phyloP scores from a whole-genome alignment of 2,888 invertebrate genomes.

The Phasia obesa region DNA sequence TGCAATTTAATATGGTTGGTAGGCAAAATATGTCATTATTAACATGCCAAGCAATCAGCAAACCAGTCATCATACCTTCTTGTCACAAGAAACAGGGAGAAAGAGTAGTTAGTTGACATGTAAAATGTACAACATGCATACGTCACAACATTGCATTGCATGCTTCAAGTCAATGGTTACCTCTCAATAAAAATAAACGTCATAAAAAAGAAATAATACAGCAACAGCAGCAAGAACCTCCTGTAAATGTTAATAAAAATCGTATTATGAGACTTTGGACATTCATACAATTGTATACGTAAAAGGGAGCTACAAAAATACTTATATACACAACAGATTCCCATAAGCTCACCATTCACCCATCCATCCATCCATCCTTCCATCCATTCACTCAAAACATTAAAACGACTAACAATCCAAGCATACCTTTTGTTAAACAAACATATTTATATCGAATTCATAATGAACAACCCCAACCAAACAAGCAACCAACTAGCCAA shows the following conservation, averaged over 20 bases:
- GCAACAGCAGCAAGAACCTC: conserved; percentile 17
- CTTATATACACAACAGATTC: background rate
- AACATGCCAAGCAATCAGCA: conserved; percentile 72
- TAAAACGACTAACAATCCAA: conserved; percentile 21
- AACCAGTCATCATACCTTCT: conserved; percentile 61
- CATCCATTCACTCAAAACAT: conserved; percentile 25
- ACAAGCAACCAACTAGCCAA: background rate
- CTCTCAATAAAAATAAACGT: conserved; percentile 58
- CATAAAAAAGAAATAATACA: conserved; percentile 41
- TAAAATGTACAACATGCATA: conserved; percentile 41
- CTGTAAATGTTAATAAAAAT: conserved; percentile 51
- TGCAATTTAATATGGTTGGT: conserved; percentile 71
- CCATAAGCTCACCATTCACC: background rate
- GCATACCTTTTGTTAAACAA: conserved; percentile 41
- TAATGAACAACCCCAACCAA: background rate
- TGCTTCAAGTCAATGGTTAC: conserved; percentile 49
- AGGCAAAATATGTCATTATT: conserved; percentile 72
- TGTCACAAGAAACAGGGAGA: conserved; percentile 38
- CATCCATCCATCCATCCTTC: conserved; percentile 9
- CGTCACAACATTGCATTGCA: conserved; percentile 62
- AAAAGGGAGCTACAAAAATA: conserved; percentile 27
- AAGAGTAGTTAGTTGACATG: conserved; percentile 25
- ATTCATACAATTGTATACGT: background rate
- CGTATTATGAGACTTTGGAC: conserved; percentile 49
- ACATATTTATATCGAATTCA: conserved; percentile 2